These are phyloP conservation scores for Porites rus DNA, from an alignment of 92 coral and sea anemone genomes.

Conservation along the genomic window DNA sequence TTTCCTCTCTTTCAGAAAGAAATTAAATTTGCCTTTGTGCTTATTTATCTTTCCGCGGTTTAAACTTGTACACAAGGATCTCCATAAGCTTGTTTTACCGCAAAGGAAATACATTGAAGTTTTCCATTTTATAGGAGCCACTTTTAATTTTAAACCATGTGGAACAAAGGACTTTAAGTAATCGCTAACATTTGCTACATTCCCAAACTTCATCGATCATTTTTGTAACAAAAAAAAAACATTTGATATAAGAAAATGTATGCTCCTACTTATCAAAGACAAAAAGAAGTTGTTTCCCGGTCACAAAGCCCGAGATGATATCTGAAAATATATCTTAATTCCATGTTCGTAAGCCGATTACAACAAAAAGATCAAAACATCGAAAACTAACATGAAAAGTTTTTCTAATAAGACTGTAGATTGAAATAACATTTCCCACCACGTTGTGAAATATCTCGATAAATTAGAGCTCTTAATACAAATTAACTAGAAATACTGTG, in stretches of 20 bases:
- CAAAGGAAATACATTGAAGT: background rate
- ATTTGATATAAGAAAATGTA: no score
- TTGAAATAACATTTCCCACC: background rate
- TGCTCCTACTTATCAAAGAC: no score
- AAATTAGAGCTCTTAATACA: background rate
- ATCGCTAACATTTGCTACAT: no score
- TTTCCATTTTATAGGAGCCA: background rate
- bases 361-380: background rate
- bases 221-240: no score
- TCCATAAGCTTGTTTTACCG: slow-evolving; percentile 1
- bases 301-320: background rate
- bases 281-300: no score
- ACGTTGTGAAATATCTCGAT: slow-evolving; percentile 8
- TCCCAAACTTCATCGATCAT: no score
- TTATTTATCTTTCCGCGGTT: background rate
- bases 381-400: background rate
- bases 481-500: background rate
- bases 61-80: background rate
- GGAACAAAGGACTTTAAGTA: background rate
- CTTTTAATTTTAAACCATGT: background rate
- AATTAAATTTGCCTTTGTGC: background rate
- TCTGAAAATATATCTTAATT: background rate
- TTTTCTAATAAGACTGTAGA: background rate
- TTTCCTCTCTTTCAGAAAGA: background rate
- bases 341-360: slow-evolving; percentile 10